phyloP scores from a whole-genome alignment of 2,888 invertebrate genomes.

The Drepana falcataria region DNA sequence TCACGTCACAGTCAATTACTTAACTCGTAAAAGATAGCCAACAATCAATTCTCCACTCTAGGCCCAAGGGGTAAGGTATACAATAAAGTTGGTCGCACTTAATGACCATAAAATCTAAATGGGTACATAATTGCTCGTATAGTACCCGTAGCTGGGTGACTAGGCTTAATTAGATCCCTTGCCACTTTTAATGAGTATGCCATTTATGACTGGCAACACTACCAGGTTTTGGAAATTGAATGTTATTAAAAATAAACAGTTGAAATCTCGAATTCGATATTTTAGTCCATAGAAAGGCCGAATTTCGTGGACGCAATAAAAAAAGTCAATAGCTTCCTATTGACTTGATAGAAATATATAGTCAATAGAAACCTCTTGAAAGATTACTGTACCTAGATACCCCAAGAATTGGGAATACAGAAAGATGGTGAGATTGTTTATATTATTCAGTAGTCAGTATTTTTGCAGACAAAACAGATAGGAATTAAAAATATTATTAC shows the following conservation, averaged over 20 bases:
- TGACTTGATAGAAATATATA: no score
- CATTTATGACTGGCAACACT: neutral
- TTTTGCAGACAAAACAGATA: no score
- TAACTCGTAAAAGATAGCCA: neutral
- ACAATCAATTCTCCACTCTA: neutral
- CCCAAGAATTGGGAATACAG: no score
- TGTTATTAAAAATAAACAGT: neutral
- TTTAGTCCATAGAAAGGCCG: no score
- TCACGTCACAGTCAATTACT: neutral
- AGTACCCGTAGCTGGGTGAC: neutral
- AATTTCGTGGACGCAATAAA: no score
- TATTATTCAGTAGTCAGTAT: no score
- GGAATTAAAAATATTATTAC: no score
- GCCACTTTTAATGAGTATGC: neutral
- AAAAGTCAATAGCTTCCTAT: no score
- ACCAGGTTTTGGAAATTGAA: neutral
- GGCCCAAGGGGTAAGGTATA: neutral
- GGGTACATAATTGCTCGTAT: slow-evolving; percentile 8
- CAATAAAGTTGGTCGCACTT: neutral
- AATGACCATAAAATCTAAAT: slow-evolving; percentile 5
- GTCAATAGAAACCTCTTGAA: no score
- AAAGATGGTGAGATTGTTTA: no score
- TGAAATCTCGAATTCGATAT: neutral
- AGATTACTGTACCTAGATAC: no score
- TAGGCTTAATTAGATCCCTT: neutral